Conservation (phyloP, 2,797 vertebrate species). For the Chelonia mydas region DNA sequence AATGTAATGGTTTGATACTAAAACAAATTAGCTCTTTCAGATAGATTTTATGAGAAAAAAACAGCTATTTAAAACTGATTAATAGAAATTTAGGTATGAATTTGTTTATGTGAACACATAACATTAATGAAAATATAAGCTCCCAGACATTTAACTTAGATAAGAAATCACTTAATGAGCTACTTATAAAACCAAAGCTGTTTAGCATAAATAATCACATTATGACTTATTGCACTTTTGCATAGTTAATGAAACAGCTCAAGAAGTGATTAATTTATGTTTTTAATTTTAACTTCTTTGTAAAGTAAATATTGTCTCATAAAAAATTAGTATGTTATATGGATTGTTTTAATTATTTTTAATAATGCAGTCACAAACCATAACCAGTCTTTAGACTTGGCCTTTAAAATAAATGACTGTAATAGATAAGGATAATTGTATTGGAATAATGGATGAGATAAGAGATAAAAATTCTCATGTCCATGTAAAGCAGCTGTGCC, state of each 20-base stretch:
- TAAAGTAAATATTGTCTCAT: slow-evolving; percentile 53
- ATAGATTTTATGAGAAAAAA: too few relatives aligned
- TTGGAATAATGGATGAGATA: neutral
- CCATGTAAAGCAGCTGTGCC: neutral
- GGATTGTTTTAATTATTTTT: slow-evolving; percentile 35
- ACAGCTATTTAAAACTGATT: slow-evolving; percentile 57
- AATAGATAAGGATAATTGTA: neutral
- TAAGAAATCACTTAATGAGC: slow-evolving; percentile 47
- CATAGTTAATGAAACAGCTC: slow-evolving; percentile 22
- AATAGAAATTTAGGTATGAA: slow-evolving; percentile 52
- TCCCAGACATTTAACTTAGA: slow-evolving; percentile 45
- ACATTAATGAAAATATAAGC: slow-evolving; percentile 46
- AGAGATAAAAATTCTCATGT: neutral
- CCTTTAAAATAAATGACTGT: neutral
- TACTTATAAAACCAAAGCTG: slow-evolving; percentile 43
- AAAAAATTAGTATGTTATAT: neutral
- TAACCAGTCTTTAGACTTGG: neutral
- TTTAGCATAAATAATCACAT: slow-evolving; percentile 63
- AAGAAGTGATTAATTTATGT: slow-evolving; percentile 33
- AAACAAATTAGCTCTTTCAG: slow-evolving; percentile 19
- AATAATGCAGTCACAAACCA: neutral
- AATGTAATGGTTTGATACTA: neutral
- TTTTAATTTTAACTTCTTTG: slow-evolving; percentile 32
- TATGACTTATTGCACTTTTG: slow-evolving; percentile 46
- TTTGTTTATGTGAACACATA: slow-evolving; percentile 44